These are phyloP conservation scores for Lutraria lutraria DNA, from an alignment of 2,888 invertebrate species.

Conservation along the genomic window DNA sequence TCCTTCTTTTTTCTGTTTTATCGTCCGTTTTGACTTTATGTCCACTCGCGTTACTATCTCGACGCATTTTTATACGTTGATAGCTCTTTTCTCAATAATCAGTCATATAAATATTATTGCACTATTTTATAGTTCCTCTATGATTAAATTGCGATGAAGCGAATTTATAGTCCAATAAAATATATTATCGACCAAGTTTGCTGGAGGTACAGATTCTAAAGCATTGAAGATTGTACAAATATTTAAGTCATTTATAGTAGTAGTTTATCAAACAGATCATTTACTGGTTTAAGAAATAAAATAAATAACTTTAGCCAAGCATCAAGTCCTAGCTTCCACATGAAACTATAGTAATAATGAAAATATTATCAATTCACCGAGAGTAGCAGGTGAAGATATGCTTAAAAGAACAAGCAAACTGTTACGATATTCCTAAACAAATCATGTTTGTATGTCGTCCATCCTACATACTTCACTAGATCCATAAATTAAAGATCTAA, in stretches of 20 bases:
- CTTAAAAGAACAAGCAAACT: neutral
- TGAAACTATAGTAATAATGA: neutral
- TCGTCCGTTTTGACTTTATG: neutral
- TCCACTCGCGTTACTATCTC: conserved; percentile 13
- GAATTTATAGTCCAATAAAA: conserved; percentile 17
- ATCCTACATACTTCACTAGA: neutral
- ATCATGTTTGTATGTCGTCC: neutral
- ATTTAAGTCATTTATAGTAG: neutral
- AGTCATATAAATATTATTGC: conserved; percentile 21
- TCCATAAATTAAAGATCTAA: conserved; percentile 18
- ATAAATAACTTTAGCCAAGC: neutral
- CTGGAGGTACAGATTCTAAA: neutral
- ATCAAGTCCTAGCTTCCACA: neutral
- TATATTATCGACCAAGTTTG: neutral
- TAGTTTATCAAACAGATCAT: neutral
- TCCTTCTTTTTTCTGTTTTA: neutral
- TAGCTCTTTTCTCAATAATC: conserved; percentile 17
- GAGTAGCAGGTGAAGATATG: neutral
- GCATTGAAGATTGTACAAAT: neutral
- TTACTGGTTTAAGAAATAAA: neutral
- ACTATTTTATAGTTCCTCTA: neutral
- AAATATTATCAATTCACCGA: neutral
- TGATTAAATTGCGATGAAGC: neutral
- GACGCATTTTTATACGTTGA: neutral
- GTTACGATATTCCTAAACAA: neutral